Base-by-base conservation (phyloP, 2,113 vertebrate genomes). In the Nycticebus coucang region DNA sequence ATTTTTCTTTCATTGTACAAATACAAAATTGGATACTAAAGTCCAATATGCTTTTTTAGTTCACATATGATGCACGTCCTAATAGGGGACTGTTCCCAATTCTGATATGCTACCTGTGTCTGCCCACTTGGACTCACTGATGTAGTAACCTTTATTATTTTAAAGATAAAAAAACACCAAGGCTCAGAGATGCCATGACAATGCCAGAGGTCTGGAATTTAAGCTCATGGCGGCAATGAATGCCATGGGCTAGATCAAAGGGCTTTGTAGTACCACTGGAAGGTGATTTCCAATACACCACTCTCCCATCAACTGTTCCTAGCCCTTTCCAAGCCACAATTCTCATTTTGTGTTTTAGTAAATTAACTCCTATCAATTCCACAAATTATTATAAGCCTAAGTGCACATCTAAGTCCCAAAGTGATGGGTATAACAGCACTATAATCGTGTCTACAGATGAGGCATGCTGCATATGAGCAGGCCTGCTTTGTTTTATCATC, bases 11-110 rank as follows among this genome's bases (percentile, higher is more conserved):
- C 45, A 50, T 85, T 30, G 82, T 84, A 78, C 55, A 69, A 81
- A 90, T 62, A 87, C 24, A n/a, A 85, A 92, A 82, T 77, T 64
- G 87, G 62, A 79, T 50, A 30, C 83, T 79, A 95, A 93, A 86
- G 85, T 92, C 15, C 15, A 79, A 33, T 53, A 30, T 79, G 33
- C 17, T 85, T 57, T 85, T 79, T 64, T 21, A 89, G 72, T 57
- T 74, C 35, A 92, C 72, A 30, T 30, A 50, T 4, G n/a, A 72
- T 24, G 35, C 0, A 0, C 35, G 10, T 30, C 74, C 4, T 50
- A 55, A 55, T 1, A 60, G 35, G 14, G 13, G 12, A 45, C 13
- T 19, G 26, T 75, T 33, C 60, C 62, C 45, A 45, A 64, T 62
- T 92, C 26, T 77, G 0, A 91, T n/a, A 19, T 10, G 33, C 35